phyloP scores from a whole-genome alignment of 23 tunicate species.

The Oikopleura vanhoeffeni region DNA sequence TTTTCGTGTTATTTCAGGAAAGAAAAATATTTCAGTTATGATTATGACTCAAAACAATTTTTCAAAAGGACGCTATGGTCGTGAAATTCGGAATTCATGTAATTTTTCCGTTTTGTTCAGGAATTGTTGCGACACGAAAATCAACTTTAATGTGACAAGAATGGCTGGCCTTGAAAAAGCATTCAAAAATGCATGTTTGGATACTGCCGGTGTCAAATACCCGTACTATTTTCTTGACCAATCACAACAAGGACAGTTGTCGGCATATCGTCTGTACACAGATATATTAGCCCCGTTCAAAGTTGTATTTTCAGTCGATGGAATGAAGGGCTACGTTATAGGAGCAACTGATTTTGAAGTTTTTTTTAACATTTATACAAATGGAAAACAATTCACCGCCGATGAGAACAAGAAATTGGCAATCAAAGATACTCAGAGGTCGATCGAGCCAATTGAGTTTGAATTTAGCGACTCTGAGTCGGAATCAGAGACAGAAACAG shows the following conservation, averaged over 20 bases:
- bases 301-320: not conserved
- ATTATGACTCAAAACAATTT: constrained; percentile 8
- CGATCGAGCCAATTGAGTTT: not conserved
- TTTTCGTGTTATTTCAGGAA: constrained; percentile 1
- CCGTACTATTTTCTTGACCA: constrained; percentile 2
- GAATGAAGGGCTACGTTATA: not conserved
- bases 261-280: not conserved
- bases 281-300: not conserved
- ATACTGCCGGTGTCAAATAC: not conserved
- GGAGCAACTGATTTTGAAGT: not conserved
- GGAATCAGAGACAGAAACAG: not conserved
- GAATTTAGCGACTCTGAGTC: not conserved
- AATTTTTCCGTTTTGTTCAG: not conserved
- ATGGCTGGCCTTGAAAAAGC: not conserved
- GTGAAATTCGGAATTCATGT: not conserved
- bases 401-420: not conserved
- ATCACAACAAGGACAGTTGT: not conserved
- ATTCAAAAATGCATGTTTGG: not conserved
- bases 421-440: not conserved
- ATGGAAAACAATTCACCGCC: too few species aligned
- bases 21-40: not conserved
- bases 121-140: not conserved
- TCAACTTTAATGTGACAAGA: not conserved
- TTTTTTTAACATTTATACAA: not conserved
- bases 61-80: not conserved